These are phyloP conservation scores for Dyspetes luteomarginatus DNA, from an alignment of 2,888 invertebrate species.

Conservation along the genomic window DNA sequence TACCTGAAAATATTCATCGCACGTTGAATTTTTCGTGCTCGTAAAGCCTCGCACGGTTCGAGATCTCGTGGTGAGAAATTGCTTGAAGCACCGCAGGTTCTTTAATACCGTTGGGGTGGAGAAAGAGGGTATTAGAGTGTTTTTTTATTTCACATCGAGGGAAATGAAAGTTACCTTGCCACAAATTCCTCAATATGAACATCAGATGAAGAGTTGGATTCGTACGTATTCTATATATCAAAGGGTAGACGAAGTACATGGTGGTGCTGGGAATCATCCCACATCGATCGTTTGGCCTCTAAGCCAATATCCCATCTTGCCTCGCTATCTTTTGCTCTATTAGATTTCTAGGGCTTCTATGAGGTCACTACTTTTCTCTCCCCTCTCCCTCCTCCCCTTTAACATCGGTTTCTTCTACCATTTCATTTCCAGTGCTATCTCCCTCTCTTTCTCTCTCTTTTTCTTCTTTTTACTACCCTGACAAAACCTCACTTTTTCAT, in stretches of 20 bases:
- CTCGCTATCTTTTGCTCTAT: constrained; percentile 74
- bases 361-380: constrained; percentile 60
- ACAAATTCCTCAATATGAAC: constrained; percentile 38
- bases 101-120: constrained; percentile 14
- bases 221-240: constrained; percentile 5
- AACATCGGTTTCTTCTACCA: constrained; percentile 31
- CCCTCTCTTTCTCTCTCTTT: constrained; percentile 16
- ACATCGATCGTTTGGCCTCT: constrained; percentile 70
- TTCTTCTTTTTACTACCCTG: constrained; percentile 48
- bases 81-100: constrained; percentile 46
- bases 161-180: constrained; percentile 27
- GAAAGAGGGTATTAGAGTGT: constrained; percentile 32
- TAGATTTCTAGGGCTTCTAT: constrained; percentile 78
- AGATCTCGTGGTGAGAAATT: constrained; percentile 32
- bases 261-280: constrained; percentile 46
- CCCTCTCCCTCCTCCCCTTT: constrained; percentile 1
- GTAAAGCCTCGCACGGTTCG: constrained; percentile 14
- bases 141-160: not conserved
- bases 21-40: constrained; percentile 6
- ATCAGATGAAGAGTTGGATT: constrained; percentile 12
- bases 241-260: constrained; percentile 19
- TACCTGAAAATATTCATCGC: constrained; percentile 8
- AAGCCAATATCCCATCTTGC: constrained; percentile 78
- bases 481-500: constrained; percentile 24
- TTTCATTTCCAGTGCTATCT: constrained; percentile 19